A percentile compares a stretch with the other conserved stretches of the same genome.
Evolutionary conservation across 2,113 vertebrate genomes (phyloP).

Genomic region (Cavia aperea): DNA sequence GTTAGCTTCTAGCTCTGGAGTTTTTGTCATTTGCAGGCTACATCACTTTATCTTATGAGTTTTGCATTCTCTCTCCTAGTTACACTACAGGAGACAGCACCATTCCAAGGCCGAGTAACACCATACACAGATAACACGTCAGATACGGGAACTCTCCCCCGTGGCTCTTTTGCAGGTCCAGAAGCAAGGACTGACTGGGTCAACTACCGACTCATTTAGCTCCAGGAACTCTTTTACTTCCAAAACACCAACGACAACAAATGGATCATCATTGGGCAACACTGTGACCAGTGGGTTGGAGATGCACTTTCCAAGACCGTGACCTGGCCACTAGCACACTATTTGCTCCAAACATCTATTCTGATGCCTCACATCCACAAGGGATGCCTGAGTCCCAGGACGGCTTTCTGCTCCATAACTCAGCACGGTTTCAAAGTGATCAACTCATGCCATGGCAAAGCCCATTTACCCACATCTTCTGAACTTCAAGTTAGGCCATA

Average conservation of each 20-base stretch:
- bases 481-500: slow-evolving; percentile 40
- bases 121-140: background rate
- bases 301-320: background rate
- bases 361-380: background rate
- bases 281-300: background rate
- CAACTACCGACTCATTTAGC: background rate
- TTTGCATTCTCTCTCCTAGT: background rate
- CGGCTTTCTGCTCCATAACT: background rate
- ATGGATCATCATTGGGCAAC: background rate
- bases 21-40: background rate
- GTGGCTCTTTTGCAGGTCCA: background rate
- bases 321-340: background rate
- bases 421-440: background rate
- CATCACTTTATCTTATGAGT: background rate
- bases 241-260: background rate
- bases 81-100: background rate
- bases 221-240: background rate
- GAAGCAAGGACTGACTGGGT: slow-evolving; percentile 22
- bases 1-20: background rate
- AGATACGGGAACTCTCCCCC: background rate
- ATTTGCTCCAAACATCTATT: background rate
- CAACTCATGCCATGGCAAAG: slow-evolving; percentile 21
- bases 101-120: background rate
- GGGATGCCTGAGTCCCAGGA: background rate
- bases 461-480: slow-evolving; percentile 45